These are phyloP conservation scores for Andricus quercusramuli DNA, from an alignment of 2,888 invertebrate genomes.

Conservation along the genomic window DNA sequence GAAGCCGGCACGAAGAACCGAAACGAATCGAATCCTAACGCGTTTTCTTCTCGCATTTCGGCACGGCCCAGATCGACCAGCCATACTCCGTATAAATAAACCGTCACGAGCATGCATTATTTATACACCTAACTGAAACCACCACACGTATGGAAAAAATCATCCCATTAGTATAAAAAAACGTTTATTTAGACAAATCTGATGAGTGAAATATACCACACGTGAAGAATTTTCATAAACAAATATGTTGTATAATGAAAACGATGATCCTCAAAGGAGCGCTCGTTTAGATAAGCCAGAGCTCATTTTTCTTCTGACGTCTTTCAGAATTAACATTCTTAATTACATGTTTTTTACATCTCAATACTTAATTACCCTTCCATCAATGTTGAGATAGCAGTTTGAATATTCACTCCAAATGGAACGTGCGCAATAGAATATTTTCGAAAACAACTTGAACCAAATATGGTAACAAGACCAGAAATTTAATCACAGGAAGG, in stretches of 20 bases:
- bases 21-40: slow-evolving; percentile 35
- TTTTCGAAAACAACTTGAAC: slow-evolving; percentile 6
- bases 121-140: slow-evolving; percentile 56
- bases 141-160: slow-evolving; percentile 26
- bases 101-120: slow-evolving; percentile 60
- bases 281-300: slow-evolving; percentile 11
- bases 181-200: neutral
- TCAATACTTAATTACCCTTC: slow-evolving; percentile 8
- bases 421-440: neutral
- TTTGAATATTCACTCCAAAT: slow-evolving; percentile 20
- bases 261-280: neutral
- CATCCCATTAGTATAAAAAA: neutral
- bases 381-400: slow-evolving; percentile 1
- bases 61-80: slow-evolving; percentile 30
- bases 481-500: neutral
- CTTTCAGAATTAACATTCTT: slow-evolving; percentile 23
- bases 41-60: slow-evolving; percentile 26
- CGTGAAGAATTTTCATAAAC: neutral
- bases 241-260: neutral
- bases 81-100: slow-evolving; percentile 60
- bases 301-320: neutral
- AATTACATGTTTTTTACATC: neutral
- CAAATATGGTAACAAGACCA: neutral
- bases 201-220: neutral
- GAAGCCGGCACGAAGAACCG: slow-evolving; percentile 36